Conservation (phyloP, 2,888 invertebrate species). For the Napeogenes sylphis region DNA sequence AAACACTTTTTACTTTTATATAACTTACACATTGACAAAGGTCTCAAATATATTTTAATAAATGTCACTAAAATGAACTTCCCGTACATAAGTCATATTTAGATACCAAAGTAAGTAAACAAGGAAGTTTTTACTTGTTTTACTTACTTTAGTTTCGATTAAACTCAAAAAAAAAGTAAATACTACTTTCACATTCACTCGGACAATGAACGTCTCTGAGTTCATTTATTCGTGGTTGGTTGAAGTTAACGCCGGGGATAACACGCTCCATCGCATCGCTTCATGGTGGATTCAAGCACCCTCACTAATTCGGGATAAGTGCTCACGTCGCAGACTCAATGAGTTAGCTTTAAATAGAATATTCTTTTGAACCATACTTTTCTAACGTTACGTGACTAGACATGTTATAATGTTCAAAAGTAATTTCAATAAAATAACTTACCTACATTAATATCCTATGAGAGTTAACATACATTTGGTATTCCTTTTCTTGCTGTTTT, state of each 20-base stretch:
- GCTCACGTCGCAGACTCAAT: constrained; percentile 60
- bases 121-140: neutral
- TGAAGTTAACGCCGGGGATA: constrained; percentile 55
- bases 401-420: neutral
- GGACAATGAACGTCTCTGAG: constrained; percentile 18
- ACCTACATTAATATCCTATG: too few species aligned
- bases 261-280: constrained; percentile 54
- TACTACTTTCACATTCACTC: constrained; percentile 6
- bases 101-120: neutral
- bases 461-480: too few species aligned
- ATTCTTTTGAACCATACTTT: neutral
- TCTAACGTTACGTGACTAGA: neutral
- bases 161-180: too few species aligned
- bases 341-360: constrained; percentile 36
- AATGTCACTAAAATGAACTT: too few species aligned
- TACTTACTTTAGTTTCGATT: neutral
- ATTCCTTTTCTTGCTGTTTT: too few species aligned
- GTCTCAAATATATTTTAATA: too few species aligned
- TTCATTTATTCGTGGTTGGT: constrained; percentile 48
- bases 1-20: neutral
- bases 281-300: constrained; percentile 44
- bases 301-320: constrained; percentile 67
- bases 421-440: neutral
- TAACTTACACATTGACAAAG: too few species aligned
- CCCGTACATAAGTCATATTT: too few species aligned